Percentiles rank a stretch among this genome's conserved stretches.
phyloP scores from a whole-genome alignment of 2,797 vertebrate species.

The Lacerta viridis region DNA sequence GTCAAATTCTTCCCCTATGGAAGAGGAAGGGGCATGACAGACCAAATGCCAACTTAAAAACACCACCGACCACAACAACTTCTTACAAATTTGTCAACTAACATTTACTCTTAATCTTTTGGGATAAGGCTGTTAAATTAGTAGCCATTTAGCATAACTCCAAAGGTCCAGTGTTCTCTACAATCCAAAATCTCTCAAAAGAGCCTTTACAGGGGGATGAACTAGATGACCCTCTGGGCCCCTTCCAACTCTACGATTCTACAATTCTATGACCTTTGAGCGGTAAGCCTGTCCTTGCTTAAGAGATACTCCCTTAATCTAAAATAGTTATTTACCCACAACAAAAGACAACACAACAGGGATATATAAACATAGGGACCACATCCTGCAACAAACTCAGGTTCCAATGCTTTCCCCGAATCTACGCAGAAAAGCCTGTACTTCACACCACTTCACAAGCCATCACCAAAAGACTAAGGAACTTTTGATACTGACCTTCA shows the following conservation, averaged over 20 bases:
- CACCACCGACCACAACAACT: not conserved
- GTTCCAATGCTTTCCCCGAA: too few species aligned
- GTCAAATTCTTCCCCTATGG: not conserved
- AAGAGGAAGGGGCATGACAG: not conserved
- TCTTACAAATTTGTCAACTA: not conserved
- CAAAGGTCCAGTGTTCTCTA: not conserved
- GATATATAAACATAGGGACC: not conserved
- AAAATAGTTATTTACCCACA: slow-evolving; percentile 14
- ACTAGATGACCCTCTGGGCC: too few species aligned
- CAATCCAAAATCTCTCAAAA: not conserved
- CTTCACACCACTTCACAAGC: too few species aligned
- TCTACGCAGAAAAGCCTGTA: too few species aligned
- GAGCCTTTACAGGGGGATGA: too few species aligned
- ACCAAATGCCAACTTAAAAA: too few species aligned
- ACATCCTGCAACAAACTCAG: too few species aligned
- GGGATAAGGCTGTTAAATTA: not conserved
- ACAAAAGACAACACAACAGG: not conserved
- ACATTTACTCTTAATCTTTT: not conserved
- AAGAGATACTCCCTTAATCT: slow-evolving; percentile 2
- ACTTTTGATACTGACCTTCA: too few species aligned
- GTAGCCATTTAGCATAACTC: not conserved
- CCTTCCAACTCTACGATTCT: too few species aligned
- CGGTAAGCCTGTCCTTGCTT: not conserved
- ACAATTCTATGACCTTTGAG: too few species aligned
- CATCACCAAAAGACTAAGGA: too few species aligned